Base-by-base conservation (phyloP, 2,888 invertebrate genomes). In the Drosophila differens region DNA sequence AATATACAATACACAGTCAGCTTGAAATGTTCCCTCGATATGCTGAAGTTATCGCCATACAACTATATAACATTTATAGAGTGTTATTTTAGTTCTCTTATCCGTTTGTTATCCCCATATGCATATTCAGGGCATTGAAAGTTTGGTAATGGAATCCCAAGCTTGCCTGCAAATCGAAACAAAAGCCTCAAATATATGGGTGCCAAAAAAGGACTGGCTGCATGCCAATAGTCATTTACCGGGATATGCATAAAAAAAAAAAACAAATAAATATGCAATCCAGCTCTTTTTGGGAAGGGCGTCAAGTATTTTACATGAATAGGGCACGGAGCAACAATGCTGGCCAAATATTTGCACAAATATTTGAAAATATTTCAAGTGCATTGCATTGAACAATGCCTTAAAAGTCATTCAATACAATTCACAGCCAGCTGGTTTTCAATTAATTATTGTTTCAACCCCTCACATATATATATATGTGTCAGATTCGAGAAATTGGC, bases 131-230 rank as follows among this genome's bases (percentile, higher is more conserved):
- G 70, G 73, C 79, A 81, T 65, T 32, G 65, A 81, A 83, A 81
- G 74, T 83, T 85, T 74, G 77, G 75, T 85, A 83, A 83, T 80
- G 75, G 74, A 79, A 77, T 77, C 44, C 55, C 60, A 61, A 58
- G 63, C 41, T 58, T 60, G 64, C 51, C 70, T 69, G 80, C 44
- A 64, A 71, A 73, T 85, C 81, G 78, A 83, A 85, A 88, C 78
- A 88, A 84, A 83, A 76, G 86, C 79, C 70, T 55, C 57, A 77
- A 81, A 83, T 75, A 82, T 81, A 81, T 82, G 71, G 63, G 58
- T 44, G 25, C 52, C 55, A 69, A 74, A 57, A 57, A 70, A 44
- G 69, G 68, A 70, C 70, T 85, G 88, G 85, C 85, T 72, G 71
- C 30, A 69, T 79, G 85, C 85, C 85, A 88, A 88, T 75, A 74